Conservation (phyloP, 2,888 invertebrate species). For the Tachina grossa region DNA sequence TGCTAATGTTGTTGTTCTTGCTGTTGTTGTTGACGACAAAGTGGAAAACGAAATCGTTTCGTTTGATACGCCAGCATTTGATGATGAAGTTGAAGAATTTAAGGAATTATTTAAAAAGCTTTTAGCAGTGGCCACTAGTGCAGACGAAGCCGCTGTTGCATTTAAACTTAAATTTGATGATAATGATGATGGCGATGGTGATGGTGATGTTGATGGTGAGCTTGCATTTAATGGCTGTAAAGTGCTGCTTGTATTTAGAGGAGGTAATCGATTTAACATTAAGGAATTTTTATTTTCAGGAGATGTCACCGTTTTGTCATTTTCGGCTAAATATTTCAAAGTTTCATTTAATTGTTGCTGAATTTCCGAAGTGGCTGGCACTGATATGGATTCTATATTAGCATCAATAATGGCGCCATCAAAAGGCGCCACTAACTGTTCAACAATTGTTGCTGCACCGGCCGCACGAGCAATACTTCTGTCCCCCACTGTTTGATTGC, state of each 20-base stretch:
- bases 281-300: conserved; percentile 63
- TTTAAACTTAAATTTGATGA: conserved; percentile 30
- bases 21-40: conserved; percentile 44
- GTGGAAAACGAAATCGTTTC: conserved; percentile 54
- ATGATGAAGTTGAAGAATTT: conserved; percentile 65
- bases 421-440: conserved; percentile 72
- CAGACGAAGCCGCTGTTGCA: conserved; percentile 55
- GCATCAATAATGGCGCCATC: conserved; percentile 79
- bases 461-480: conserved; percentile 71
- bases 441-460: conserved; percentile 54
- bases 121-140: conserved; percentile 52
- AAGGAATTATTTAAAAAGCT: conserved; percentile 69
- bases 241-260: conserved; percentile 29
- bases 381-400: conserved; percentile 80
- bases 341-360: conserved; percentile 70
- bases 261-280: conserved; percentile 63
- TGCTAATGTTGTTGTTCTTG: conserved; percentile 25
- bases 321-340: conserved; percentile 69
- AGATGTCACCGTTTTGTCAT: conserved; percentile 69
- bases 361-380: conserved; percentile 76
- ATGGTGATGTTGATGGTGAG: conserved; percentile 36
- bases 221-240: conserved; percentile 41
- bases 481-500: conserved; percentile 28
- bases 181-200: conserved; percentile 35
- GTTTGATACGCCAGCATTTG: conserved; percentile 22